A percentile compares a stretch with the other conserved stretches of the same genome.
phyloP scores from a whole-genome alignment of 2,888 invertebrate genomes.

The Hydrotaea cyrtoneurina region DNA sequence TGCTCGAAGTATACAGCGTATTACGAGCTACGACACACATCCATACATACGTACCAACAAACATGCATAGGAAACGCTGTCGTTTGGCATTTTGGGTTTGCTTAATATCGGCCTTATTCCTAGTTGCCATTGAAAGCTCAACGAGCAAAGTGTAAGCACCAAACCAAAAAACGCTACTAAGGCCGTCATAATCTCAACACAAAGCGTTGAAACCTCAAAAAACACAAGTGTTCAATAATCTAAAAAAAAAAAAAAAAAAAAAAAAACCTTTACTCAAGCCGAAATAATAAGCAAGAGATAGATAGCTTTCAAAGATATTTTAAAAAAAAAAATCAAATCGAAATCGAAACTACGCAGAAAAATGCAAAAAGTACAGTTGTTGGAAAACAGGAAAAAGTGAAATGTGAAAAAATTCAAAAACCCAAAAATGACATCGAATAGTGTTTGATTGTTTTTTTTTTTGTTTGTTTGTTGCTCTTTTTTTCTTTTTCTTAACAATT shows the following conservation, averaged over 20 bases:
- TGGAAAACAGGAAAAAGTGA: neutral
- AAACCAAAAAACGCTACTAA: conserved; percentile 39
- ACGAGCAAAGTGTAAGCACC: conserved; percentile 74
- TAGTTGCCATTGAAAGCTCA: conserved; percentile 77
- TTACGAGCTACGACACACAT: conserved; percentile 21
- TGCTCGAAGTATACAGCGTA: neutral
- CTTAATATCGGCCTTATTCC: conserved; percentile 70
- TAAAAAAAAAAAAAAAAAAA: neutral
- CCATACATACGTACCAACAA: neutral
- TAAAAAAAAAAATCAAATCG: conserved; percentile 26
- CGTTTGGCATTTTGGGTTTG: conserved; percentile 61
- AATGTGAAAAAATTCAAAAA: conserved; percentile 46
- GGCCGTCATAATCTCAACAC: neutral
- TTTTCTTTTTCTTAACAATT: neutral
- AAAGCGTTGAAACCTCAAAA: neutral
- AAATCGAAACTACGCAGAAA: conserved; percentile 35
- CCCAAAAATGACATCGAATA: conserved; percentile 53
- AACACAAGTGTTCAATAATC: neutral
- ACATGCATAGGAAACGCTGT: neutral
- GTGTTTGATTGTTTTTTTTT: conserved; percentile 29
- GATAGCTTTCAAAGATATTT: neutral
- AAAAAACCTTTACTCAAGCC: neutral
- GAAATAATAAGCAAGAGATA: neutral
- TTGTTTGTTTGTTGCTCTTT: neutral
- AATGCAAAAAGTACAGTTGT: conserved; percentile 41